phyloP scores from a whole-genome alignment of 2,888 invertebrate genomes.

The Trichogramma evanescens region DNA sequence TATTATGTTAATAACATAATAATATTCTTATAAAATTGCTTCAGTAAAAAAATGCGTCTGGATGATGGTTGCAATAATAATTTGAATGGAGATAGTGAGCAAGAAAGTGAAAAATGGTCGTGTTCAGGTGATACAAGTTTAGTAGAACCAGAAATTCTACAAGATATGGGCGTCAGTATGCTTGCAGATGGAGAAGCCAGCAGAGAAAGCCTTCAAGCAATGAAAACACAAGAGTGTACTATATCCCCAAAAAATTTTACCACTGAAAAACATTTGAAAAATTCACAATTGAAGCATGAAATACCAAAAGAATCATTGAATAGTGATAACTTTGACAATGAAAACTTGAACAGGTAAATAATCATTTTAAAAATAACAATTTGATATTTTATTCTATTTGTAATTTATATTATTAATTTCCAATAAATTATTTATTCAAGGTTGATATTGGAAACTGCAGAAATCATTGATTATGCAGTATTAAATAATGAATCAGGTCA shows the following conservation, averaged over 20 bases:
- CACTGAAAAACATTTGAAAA: constrained; percentile 29
- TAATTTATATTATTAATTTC: neutral
- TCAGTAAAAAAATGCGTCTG: constrained; percentile 38
- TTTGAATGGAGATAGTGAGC: constrained; percentile 32
- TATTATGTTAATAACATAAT: constrained; percentile 4
- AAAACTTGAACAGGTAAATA: constrained; percentile 32
- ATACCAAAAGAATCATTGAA: constrained; percentile 29
- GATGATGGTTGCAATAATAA: constrained; percentile 43
- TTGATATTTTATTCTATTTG: neutral
- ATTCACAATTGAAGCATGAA: constrained; percentile 25
- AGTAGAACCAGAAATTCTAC: constrained; percentile 49
- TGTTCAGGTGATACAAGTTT: constrained; percentile 39
- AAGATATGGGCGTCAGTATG: constrained; percentile 58
- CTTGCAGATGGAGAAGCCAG: constrained; percentile 51
- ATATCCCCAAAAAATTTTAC: constrained; percentile 31
- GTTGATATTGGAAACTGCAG: constrained; percentile 26
- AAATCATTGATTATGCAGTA: constrained; percentile 28
- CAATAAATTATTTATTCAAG: constrained; percentile 11
- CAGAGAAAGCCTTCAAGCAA: constrained; percentile 37
- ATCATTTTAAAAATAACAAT: neutral
- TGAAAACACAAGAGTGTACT: constrained; percentile 41
- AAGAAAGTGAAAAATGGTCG: constrained; percentile 35
- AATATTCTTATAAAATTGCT: constrained; percentile 10
- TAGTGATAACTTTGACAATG: constrained; percentile 29
- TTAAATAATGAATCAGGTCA: constrained; percentile 39